Evolutionary conservation across 2,113 vertebrate species (phyloP).

Genomic region (Syngnathus scovelli): DNA sequence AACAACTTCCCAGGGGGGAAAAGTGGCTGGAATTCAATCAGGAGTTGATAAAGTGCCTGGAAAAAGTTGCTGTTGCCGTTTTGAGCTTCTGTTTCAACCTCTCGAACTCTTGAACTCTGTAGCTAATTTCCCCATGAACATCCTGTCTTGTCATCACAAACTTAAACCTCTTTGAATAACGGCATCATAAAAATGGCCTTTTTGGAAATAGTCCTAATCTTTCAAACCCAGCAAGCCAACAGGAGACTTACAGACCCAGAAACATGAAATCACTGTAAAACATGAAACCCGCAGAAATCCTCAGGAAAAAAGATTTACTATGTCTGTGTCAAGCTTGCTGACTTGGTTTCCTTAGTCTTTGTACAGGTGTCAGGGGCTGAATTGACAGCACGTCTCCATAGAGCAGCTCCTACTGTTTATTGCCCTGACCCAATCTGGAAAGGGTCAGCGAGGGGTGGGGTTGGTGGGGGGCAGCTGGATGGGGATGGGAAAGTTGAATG

Average conservation of each 20-base stretch:
- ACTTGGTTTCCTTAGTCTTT: slow-evolving; percentile 46
- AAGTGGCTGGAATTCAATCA: background rate
- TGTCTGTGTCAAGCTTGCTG: slow-evolving; percentile 2
- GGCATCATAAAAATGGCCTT: slow-evolving; percentile 30
- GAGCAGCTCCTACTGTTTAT: slow-evolving; percentile 52
- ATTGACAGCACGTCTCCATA: slow-evolving; percentile 38
- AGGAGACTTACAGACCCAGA: slow-evolving; percentile 28
- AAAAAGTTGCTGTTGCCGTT: slow-evolving; percentile 1
- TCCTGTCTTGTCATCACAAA: slow-evolving; percentile 1
- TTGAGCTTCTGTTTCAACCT: slow-evolving; percentile 10
- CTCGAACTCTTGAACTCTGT: slow-evolving; percentile 44
- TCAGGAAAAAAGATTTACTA: slow-evolving; percentile 5
- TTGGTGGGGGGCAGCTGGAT: slow-evolving; percentile 4
- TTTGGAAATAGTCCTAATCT: slow-evolving; percentile 19
- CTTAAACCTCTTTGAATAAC: slow-evolving; percentile 34
- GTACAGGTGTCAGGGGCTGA: slow-evolving; percentile 56
- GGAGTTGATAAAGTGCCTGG: slow-evolving; percentile 8
- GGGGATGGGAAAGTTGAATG: slow-evolving; percentile 12
- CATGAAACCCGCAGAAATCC: slow-evolving; percentile 9
- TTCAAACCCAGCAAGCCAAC: slow-evolving; percentile 17
- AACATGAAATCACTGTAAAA: slow-evolving; percentile 22
- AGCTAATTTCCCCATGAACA: slow-evolving; percentile 36
- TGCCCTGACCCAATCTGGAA: slow-evolving; percentile 45
- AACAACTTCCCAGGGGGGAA: background rate
- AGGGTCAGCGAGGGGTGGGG: slow-evolving; percentile 45